Evolutionary conservation across 2,888 invertebrate genomes (phyloP), one percentile per base, ranked within the genome.

Genomic region (Orchesella flavescens): DNA sequence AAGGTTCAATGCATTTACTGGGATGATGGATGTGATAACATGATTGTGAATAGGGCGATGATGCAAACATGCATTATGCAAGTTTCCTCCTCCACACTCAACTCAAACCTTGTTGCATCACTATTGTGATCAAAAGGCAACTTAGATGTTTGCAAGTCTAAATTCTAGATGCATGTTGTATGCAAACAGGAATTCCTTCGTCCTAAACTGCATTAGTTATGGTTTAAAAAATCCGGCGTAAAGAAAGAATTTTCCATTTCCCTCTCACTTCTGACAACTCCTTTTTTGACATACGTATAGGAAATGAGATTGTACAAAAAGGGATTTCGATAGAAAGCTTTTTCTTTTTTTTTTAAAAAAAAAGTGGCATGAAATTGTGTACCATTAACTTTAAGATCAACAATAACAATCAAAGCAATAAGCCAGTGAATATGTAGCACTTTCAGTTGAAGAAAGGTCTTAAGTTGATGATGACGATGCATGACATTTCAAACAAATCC

Each of bases 11-110:
- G 49, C 68, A 68, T 46, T 68, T 66, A 49, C 19, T 34, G 34
- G 12, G 71, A 71, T 71, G 71, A 71, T 71, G 71, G 55, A 71
- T 71, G 71, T 24, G 53, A 53, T 69, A 53, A 21, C 53, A 69
- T 53, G 69, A 69, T 49, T 69, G 49, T 53, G 23, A 34, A n/a
- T n/a, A n/a, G n/a, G n/a, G n/a, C n/a, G n/a, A n/a, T n/a, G n/a
- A 21, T 68, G n/a, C 21, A 63, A 7, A 19, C 68, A 21, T 49
- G 46, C 69, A 53, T 69, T 49, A 69, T 66, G 34, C 34, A 34
- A 34, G 34, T 34, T 34, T 34, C 34, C 34, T 34, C 7, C 34
- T 34, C 34, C 34, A 34, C 7, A 34, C 2, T 7, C 34, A 34
- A 34, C 34, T 34, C 7, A 2, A 34, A 34, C 34, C 34, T 34